Base-by-base conservation (phyloP, 1,140 invertebrate genomes). In the Brachystomella parvula region DNA sequence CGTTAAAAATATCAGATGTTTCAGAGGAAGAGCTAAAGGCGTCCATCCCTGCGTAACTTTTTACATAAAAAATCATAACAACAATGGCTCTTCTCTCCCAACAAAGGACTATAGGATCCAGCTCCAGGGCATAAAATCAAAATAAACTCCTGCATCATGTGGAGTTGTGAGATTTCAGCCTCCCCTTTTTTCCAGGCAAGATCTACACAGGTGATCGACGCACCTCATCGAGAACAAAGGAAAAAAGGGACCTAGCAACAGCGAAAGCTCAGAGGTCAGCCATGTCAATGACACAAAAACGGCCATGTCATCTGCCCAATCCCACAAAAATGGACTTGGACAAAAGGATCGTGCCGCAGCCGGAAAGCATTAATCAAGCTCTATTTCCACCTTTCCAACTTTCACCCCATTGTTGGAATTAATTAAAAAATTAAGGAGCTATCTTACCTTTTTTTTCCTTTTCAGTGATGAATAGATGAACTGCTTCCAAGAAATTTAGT, bases 1-100 rank as follows among this genome's bases (percentile, higher is more conserved):
- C n/a, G n/a, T n/a, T n/a, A n/a, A n/a, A n/a, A n/a, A 6, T 53
- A 53, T 53, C 49, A 53, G 49, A 53, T 53, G 49, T 53, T 53
- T 6, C n/a, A n/a, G n/a, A n/a, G n/a, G n/a, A n/a, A n/a, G n/a
- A n/a, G n/a, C n/a, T n/a, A n/a, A n/a, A n/a, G 49, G 49, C 3
- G 12, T 39, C 35, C 19, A 12, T 24, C 24, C 49, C 49, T 53
- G 49, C 49, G 49, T 26, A 53, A n/a, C 9, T 44, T n/a, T 12
- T 24, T 15, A 53, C 49, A 26, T 15, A 9, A 44, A 44, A 53
- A 53, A 53, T 17, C 12, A 15, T 24, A 24, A 17, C 49, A 53
- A 53, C 49, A 53, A 53, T 53, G 24, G 9, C 12, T 15, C 49
- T 53, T 24, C 49, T 53, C 24, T 24, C 49, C 19, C 21, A 53